Evolutionary conservation across 2,888 invertebrate genomes (phyloP), one percentile per base, ranked within the genome.

Genomic region (Drosophila nigritarsus): DNA sequence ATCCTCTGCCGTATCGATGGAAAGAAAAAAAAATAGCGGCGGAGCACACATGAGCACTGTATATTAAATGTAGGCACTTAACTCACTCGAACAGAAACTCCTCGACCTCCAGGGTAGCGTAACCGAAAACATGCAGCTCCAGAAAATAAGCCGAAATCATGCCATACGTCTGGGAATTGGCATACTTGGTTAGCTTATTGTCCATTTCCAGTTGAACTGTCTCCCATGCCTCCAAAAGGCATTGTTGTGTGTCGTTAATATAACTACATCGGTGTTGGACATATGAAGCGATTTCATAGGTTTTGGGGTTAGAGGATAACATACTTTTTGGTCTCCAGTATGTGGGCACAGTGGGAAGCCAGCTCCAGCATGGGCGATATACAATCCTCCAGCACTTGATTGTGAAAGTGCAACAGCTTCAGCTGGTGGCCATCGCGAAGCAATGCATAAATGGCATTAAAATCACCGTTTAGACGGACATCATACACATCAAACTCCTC

Each of bases 201-300:
- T 99, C 98, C 96, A 99, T 97, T 94, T 99, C 98, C 50, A 98
- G 92, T 42, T 99, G 94, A 87, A 98, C 97, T 77, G 97, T 98
- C 92, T 99, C 99, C 98, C 98, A 99, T 0, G 98, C 97, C 93
- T 98, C 98, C 45, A 95, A 96, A 78, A 98, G 96, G 9, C 96
- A 96, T 80, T 95, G 95, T 93, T 98, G 96, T 0, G 97, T 97
- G 80, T 96, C 95, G 63, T 96, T 95, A 38, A 97, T 93, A 73
- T 95, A 94, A 62, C 93, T 93, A 42, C 20, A 18, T 13, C 6
- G 20, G 6, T 7, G 2, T 24, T 49, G 3, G 4, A 40, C 50
- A 42, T 29, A 27, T 27, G 1, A 2, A 27, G 1, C 24, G 11
- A 9, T 13, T 13, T 1, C 0, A 20, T 45, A 24, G 4, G 34